A percentile compares a stretch with the other conserved stretches of the same genome.
phyloP scores from a whole-genome alignment of 2,888 invertebrate genomes.

The Aquatica leii region DNA sequence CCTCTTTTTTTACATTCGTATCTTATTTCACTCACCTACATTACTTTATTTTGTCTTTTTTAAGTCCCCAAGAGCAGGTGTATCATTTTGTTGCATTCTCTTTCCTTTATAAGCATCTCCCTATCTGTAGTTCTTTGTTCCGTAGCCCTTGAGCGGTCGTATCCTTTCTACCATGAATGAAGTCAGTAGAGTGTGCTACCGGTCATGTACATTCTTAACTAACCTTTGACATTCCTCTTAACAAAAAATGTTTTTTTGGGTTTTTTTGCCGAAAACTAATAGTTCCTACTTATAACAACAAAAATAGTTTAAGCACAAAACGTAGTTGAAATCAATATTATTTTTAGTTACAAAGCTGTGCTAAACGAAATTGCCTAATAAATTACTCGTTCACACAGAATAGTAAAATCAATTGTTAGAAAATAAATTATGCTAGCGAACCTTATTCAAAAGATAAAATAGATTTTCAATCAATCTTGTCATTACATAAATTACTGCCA shows the following conservation, averaged over 20 bases:
- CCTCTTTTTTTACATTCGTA: constrained; percentile 28
- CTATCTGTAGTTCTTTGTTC: constrained; percentile 17
- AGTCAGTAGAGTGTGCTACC: constrained; percentile 41
- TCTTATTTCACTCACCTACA: constrained; percentile 16
- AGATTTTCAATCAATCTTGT: constrained; percentile 43
- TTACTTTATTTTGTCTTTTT: constrained; percentile 12
- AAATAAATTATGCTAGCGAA: constrained; percentile 47
- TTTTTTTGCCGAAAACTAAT: too few relatives aligned
- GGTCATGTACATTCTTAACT: constrained; percentile 42
- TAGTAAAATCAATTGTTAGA: constrained; percentile 45
- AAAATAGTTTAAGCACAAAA: constrained; percentile 21
- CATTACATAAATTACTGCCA: constrained; percentile 8
- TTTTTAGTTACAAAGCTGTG: constrained; percentile 42
- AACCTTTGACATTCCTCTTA: constrained; percentile 47
- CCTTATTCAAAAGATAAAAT: constrained; percentile 47
- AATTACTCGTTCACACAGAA: constrained; percentile 51
- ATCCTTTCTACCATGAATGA: constrained; percentile 19
- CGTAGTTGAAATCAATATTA: constrained; percentile 42
- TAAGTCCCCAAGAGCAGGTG: constrained; percentile 21
- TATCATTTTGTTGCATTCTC: constrained; percentile 22
- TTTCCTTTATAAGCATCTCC: not conserved
- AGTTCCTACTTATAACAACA: too few relatives aligned
- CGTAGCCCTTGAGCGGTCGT: constrained; percentile 21
- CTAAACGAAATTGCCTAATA: constrained; percentile 47
- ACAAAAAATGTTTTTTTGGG: constrained; percentile 37